Evolutionary conservation across 2,113 vertebrate genomes (phyloP), one percentile per base, ranked within the genome.

Genomic region (Otus sunia): DNA sequence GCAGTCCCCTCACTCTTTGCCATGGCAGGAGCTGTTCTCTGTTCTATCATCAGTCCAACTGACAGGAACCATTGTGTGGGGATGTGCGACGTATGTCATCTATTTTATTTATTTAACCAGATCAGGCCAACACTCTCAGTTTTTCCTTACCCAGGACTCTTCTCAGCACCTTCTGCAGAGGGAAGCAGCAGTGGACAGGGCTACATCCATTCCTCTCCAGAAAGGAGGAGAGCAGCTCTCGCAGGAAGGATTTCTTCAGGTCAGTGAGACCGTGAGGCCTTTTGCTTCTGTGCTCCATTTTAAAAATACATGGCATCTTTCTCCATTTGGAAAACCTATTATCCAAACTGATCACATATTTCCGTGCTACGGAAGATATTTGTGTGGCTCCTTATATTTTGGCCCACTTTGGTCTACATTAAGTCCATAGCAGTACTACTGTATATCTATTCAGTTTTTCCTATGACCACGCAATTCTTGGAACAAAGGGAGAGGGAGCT

Each of bases 371-470:
- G 55, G n/a, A 49, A 87, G 59, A 9, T 39, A 69, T 68, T 64
- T 34, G 47, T 41, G n/a, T 5, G 2, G 66, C 56, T 75, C 58
- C 80, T 86, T 82, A 39, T 8, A 37, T 17, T 37, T 39, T 67
- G 82, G 87, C 29, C 64, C 68, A 12, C 4, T 22, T 25, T 19
- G 39, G 26, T 26, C 56, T 14, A 11, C 19, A 2, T 20, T 4
- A 67, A 67, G n/a, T 8, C 85, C 30, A 21, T 4, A 49, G 49
- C 50, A 30, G 49, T 3, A 20, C 73, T 29, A n/a, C 39, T 34
- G 45, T 53, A 19, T 6, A 47, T 15, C 69, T n/a, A 15, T 36
- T 95, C 90, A 92, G 25, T 82, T 97, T 90, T 93, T 93, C 94
- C 92, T 88, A 90, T 17, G 34, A 71, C 80, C 68, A 69, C 20